Conservation (phyloP, 2,797 vertebrate species). For the Crocodylus rhombifer region DNA sequence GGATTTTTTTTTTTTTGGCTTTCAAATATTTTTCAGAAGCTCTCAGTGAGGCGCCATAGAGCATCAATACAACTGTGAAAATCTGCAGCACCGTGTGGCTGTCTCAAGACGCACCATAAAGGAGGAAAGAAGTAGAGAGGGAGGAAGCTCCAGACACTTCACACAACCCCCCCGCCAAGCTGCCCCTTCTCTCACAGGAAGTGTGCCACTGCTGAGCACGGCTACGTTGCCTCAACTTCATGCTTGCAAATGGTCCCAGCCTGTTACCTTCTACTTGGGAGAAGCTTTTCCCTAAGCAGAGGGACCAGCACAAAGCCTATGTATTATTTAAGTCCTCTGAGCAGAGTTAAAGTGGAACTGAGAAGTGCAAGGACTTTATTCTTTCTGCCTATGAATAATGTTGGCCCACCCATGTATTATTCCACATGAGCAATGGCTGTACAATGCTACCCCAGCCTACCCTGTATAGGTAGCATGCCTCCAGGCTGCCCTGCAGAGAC, state of each 20-base stretch:
- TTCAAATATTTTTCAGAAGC: background rate
- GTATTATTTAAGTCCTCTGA: background rate
- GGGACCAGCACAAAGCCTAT: background rate
- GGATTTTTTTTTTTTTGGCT: background rate
- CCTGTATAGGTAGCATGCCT: slow-evolving; percentile 1
- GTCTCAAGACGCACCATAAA: background rate
- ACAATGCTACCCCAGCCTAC: background rate
- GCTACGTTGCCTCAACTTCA: background rate
- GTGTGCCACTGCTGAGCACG: background rate
- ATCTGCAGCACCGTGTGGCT: background rate
- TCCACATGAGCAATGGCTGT: background rate
- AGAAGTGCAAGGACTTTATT: background rate
- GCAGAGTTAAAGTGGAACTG: background rate
- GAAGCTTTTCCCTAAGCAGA: background rate
- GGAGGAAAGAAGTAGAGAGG: background rate
- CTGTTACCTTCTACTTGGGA: background rate
- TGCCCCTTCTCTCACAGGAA: background rate
- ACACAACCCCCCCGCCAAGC: background rate
- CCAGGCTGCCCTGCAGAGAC: background rate
- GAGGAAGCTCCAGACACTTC: background rate
- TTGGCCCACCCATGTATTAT: background rate
- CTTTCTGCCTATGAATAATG: background rate
- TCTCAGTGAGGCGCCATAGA: background rate
- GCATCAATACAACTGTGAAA: background rate
- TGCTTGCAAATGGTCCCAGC: background rate